Base-by-base conservation (phyloP, 2,888 invertebrate genomes). In the Nomada ruficornis region DNA sequence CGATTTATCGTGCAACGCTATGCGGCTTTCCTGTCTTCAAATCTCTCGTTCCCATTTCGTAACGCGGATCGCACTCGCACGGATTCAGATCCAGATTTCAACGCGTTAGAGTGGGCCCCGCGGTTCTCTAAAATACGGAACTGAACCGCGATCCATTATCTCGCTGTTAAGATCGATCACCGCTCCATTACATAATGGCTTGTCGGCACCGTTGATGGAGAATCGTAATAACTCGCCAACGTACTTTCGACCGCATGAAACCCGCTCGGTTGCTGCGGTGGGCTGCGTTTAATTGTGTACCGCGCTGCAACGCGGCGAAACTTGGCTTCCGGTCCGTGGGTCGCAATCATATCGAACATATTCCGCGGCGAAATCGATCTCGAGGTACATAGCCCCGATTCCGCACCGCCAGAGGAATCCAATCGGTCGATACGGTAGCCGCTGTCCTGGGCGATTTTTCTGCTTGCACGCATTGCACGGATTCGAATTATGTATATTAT, bases 111-210 rank as follows among this genome's bases (percentile, higher is more conserved):
- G 57, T 15, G 57, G 55, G 62, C 42, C 23, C 44, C 60, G 65
- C 62, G 60, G 83, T 71, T 78, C 73, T 73, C 73, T 50, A 72
- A 77, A 82, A 84, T 86, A 72, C 74, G 69, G 82, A 77, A 87
- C 79, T 69, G 69, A 71, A 62, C 72, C 81, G 67, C 78, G 78
- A 77, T 82, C 87, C 73, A 87, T 82, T 87, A 80, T 87, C 79
- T 75, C 85, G 73, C 85, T 60, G 82, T 89, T 88, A 82, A 87
- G 77, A 85, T 74, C 87, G 87, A 87, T 87, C 89, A 78, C 77
- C 78, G 71, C 26, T 63, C 50, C 60, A 72, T 87, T 87, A 85
- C 75, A 76, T 87, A 88, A 87, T 82, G 77, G 77, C 59, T 80
- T 68, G 78, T 79, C 79, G 86, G 86, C 65, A 88, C 85, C 88